Evolutionary conservation across 1,140 invertebrate species (phyloP).

Genomic region (Argopecten irradians): DNA sequence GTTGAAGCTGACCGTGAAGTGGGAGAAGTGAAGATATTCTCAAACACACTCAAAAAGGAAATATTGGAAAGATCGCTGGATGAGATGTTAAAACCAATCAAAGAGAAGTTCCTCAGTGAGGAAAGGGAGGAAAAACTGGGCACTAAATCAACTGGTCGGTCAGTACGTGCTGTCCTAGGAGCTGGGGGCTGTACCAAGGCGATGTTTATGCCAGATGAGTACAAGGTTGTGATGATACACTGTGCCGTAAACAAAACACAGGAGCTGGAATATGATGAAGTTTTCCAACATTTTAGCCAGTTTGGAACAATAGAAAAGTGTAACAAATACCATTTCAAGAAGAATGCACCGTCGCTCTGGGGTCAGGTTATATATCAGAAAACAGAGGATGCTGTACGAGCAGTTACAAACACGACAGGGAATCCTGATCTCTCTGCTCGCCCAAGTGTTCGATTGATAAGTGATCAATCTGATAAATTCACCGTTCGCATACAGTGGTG

Average conservation of each 20-base stretch:
- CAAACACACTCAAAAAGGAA: conserved; percentile 22
- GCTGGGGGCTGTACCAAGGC: conserved; percentile 46
- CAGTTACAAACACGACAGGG: conserved; percentile 37
- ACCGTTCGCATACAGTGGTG: conserved; percentile 62
- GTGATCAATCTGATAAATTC: conserved; percentile 48
- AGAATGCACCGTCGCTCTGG: conserved; percentile 42
- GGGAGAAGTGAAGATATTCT: conserved; percentile 57
- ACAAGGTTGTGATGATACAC: conserved; percentile 50
- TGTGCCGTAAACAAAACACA: conserved; percentile 13
- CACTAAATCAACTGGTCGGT: not conserved
- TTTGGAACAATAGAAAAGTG: not conserved
- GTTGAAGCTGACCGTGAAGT: conserved; percentile 59
- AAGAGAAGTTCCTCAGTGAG: conserved; percentile 33
- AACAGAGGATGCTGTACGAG: conserved; percentile 52
- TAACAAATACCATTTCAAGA: not conserved
- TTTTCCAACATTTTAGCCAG: conserved; percentile 30
- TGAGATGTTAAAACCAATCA: conserved; percentile 33
- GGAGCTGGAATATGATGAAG: not conserved
- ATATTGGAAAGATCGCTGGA: not conserved
- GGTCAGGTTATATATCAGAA: conserved; percentile 60
- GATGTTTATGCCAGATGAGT: conserved; percentile 55
- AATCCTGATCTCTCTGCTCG: conserved; percentile 16
- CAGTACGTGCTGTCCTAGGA: conserved; percentile 46
- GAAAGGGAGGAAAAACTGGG: not conserved
- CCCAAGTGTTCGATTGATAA: not conserved